Conservation (phyloP, 1,140 invertebrate genomes). For the Eurosta solidaginis region DNA sequence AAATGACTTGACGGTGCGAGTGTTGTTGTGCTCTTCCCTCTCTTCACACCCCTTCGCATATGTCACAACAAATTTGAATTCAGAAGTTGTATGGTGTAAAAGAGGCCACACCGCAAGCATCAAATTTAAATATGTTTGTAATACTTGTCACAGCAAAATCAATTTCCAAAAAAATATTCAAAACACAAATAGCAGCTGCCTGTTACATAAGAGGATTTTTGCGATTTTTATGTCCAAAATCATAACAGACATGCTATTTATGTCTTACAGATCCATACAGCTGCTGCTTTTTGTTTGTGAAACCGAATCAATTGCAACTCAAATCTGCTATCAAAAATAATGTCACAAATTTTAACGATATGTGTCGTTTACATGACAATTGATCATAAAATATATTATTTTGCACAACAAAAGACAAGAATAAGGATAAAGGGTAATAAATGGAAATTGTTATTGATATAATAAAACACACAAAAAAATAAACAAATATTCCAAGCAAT, state of each 20-base stretch:
- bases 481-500: background rate
- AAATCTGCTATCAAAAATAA: background rate
- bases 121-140: too few species aligned
- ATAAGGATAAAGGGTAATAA: background rate
- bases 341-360: background rate
- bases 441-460: background rate
- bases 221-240: background rate
- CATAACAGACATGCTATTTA: background rate
- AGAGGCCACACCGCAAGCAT: too few species aligned
- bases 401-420: background rate
- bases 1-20: too few species aligned
- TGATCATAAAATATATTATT: slow-evolving; percentile 2
- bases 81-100: too few species aligned
- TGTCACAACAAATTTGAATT: background rate
- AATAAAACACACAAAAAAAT: background rate
- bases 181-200: background rate
- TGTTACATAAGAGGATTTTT: background rate
- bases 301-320: background rate
- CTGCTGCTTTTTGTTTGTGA: background rate
- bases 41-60: too few species aligned
- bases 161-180: background rate
- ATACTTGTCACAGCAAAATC: background rate
- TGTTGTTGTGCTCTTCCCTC: too few species aligned
- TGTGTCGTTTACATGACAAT: background rate
- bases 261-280: background rate